Evolutionary conservation across 2,888 invertebrate genomes (phyloP), one percentile per base, ranked within the genome.

Genomic region (Andrena marginata): DNA sequence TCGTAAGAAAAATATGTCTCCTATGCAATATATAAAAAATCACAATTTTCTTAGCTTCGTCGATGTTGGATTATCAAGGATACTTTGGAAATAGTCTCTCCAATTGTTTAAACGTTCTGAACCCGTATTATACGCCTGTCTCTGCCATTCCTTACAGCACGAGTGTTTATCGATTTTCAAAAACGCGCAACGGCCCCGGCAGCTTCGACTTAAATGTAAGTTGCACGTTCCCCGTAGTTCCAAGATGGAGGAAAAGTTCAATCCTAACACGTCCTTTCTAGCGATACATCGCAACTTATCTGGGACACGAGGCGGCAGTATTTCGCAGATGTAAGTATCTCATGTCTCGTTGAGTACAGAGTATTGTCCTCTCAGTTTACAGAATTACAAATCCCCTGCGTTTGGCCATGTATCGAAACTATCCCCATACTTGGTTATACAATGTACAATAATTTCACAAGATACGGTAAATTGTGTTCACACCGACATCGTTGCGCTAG

Each of bases 251-350:
- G 35, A 56, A 75, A 84, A 84, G 75, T 84, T 84, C 72, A 75
- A 78, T 84, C 68, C 54, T 72, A 42, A 84, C 84, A 72, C 54
- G 75, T 71, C 63, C 62, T 79, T 75, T 71, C 75, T 26, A 60
- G 67, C 75, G 71, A 72, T 82, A 84, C 71, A 69, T 79, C 71
- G 75, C 72, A 83, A 84, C 63, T 83, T 84, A 84, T 84, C 83
- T 83, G 65, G 83, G 56, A 69, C 84, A 74, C 82, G n/a, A 42
- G 54, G 31, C 49, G 13, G 75, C 33, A 63, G 63, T 71, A 63
- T 29, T 63, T 79, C 72, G 63, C 75, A 62, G 68, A 79, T 75
- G 80, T 73, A 84, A 74, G 73, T 82, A 72, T 76, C 84, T 76
- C 83, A 42, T 84, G 83, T 83, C 49, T 48, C 54, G 69, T 74